Percentiles rank a stretch among this genome's conserved stretches.
phyloP scores from a whole-genome alignment of 2,888 invertebrate genomes.

The Cheilosia vulpina region DNA sequence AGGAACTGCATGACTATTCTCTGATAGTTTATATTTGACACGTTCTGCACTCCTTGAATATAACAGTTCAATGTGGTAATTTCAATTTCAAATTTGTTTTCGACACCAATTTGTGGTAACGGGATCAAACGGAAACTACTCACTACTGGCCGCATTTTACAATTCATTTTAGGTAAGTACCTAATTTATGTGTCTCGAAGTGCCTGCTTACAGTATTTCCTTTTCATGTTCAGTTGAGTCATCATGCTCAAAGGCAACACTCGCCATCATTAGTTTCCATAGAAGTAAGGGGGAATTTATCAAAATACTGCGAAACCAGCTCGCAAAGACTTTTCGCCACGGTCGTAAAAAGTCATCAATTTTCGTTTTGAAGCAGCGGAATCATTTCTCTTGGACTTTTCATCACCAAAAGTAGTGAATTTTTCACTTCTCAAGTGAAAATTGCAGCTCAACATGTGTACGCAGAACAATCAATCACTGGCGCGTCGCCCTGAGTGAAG shows the following conservation, averaged over 20 bases:
- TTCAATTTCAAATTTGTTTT: conserved; percentile 1
- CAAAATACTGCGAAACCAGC: not conserved
- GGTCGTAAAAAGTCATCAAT: conserved; percentile 7
- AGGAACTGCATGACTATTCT: no score
- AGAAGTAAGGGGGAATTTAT: not conserved
- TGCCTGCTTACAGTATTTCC: not conserved
- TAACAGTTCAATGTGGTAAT: not conserved
- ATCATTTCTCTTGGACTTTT: conserved; percentile 17
- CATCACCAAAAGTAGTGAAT: not conserved
- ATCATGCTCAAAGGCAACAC: not conserved
- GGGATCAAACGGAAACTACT: not conserved
- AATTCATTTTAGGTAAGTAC: not conserved
- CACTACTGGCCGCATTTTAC: not conserved
- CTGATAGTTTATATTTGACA: no score
- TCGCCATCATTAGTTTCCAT: conserved; percentile 15
- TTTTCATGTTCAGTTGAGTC: not conserved
- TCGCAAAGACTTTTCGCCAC: not conserved
- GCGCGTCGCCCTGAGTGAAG: not conserved
- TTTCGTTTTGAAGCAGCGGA: conserved; percentile 8
- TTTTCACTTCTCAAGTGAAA: not conserved
- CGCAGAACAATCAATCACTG: conserved; percentile 10
- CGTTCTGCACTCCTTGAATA: not conserved
- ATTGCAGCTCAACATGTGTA: conserved; percentile 16
- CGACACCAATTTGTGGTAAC: not conserved
- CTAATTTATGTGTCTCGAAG: not conserved